Conservation (phyloP, 2,797 vertebrate species). For the Clarias pachynema region DNA sequence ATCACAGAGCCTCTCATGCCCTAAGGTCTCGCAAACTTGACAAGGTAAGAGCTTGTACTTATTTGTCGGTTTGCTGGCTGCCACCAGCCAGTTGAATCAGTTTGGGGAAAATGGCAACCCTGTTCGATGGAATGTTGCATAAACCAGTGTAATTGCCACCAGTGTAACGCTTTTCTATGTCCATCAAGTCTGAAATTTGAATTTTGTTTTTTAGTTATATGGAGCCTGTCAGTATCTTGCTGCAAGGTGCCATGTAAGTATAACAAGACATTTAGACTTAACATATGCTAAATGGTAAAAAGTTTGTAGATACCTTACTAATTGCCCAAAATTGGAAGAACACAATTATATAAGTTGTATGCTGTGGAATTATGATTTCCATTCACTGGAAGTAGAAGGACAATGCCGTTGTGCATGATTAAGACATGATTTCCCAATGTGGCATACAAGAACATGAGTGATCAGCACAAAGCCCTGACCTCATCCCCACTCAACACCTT, state of each 20-base stretch:
- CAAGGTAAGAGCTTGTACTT: slow-evolving; percentile 77
- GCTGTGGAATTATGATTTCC: neutral
- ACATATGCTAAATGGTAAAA: neutral
- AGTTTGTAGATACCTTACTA: neutral
- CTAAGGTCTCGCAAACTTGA: slow-evolving; percentile 93
- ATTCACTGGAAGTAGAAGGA: neutral
- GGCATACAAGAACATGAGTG: neutral
- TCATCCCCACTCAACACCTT: neutral
- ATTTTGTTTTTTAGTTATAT: slow-evolving; percentile 78
- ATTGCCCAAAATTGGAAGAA: neutral
- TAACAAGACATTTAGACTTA: slow-evolving; percentile 1
- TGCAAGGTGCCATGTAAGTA: slow-evolving; percentile 97
- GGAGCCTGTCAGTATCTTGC: slow-evolving; percentile 97
- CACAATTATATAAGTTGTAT: neutral
- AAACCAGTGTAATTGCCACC: neutral
- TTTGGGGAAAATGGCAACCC: too few relatives aligned
- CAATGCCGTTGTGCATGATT: neutral
- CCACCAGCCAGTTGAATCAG: neutral
- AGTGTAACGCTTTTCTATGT: neutral
- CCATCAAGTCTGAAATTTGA: neutral
- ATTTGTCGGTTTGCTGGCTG: neutral
- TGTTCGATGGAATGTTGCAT: neutral
- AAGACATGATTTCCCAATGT: neutral
- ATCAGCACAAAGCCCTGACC: neutral
- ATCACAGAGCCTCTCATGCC: slow-evolving; percentile 96